Evolutionary conservation across 37 sponge, comb jelly and placozoan genomes (phyloP).

Genomic region (Crambe crambe): DNA sequence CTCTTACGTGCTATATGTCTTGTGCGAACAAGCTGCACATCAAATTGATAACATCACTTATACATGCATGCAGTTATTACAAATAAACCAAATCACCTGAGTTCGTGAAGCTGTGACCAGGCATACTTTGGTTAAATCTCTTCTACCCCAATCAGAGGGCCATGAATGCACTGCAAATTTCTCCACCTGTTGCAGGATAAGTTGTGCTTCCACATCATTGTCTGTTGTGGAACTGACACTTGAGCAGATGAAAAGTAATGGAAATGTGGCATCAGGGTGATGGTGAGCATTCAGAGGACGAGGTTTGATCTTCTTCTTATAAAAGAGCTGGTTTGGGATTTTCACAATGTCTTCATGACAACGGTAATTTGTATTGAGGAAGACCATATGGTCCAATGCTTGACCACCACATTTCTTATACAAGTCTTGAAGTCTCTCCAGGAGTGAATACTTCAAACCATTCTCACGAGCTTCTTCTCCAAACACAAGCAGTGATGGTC

Average conservation of each 20-base stretch:
- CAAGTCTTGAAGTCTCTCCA: conserved; percentile 39
- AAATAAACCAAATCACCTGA: conserved; percentile 44
- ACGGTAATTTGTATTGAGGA: conserved; percentile 58
- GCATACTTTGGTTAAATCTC: neutral
- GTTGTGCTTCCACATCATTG: conserved; percentile 9
- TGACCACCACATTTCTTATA: conserved; percentile 23
- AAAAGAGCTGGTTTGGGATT: conserved; percentile 55
- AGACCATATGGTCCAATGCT: neutral
- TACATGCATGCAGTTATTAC: too few species aligned
- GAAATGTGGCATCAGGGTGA: conserved; percentile 43
- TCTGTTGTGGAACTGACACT: neutral
- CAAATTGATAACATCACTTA: too few species aligned
- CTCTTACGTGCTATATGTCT: conserved; percentile 5
- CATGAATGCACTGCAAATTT: conserved; percentile 1
- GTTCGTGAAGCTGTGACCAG: conserved; percentile 1
- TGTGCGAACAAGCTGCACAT: conserved; percentile 1
- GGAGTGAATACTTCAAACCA: conserved; percentile 62
- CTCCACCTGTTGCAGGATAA: conserved; percentile 8
- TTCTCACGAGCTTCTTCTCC: conserved; percentile 58
- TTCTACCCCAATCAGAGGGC: conserved; percentile 22
- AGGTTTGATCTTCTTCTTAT: conserved; percentile 20
- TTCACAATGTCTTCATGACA: conserved; percentile 52
- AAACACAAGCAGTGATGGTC: conserved; percentile 67
- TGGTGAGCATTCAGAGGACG: neutral
- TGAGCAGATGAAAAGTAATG: conserved; percentile 67